These are phyloP conservation scores for Rhamnusium bicolor DNA, from an alignment of 2,888 invertebrate genomes.

Conservation along the genomic window DNA sequence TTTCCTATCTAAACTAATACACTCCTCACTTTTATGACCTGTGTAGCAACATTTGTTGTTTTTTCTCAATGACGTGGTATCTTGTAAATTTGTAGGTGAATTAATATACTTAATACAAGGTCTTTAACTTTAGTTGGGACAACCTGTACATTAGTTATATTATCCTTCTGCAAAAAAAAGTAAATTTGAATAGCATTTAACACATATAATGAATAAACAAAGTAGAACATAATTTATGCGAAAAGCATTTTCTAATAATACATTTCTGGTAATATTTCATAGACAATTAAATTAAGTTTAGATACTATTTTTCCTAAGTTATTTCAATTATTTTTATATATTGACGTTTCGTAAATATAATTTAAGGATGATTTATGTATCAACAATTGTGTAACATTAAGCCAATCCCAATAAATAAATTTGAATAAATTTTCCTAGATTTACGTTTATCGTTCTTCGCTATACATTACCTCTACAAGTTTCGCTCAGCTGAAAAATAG, in stretches of 20 bases:
- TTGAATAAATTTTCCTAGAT: conserved; percentile 9
- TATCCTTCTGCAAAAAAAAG: neutral
- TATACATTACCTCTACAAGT: neutral
- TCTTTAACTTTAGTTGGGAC: no score
- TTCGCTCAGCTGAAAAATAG: conserved; percentile 53
- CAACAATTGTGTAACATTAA: neutral
- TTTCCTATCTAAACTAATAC: no score
- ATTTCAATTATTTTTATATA: neutral
- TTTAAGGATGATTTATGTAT: neutral
- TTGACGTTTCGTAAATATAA: neutral
- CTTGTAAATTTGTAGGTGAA: no score
- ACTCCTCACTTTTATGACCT: no score
- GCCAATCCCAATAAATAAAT: neutral
- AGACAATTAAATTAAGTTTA: neutral
- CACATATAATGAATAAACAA: neutral
- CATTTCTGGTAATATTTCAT: neutral
- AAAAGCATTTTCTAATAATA: neutral
- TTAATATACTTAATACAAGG: no score
- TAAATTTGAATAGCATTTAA: neutral
- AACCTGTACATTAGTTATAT: neutral
- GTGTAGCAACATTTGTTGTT: no score
- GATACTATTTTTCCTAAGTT: neutral
- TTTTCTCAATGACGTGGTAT: no score
- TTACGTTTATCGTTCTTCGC: neutral
- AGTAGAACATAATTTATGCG: neutral